Base-by-base conservation (phyloP, 30 jellyfish, hydroid and myxozoan species). In the Turritopsis dohrnii region DNA sequence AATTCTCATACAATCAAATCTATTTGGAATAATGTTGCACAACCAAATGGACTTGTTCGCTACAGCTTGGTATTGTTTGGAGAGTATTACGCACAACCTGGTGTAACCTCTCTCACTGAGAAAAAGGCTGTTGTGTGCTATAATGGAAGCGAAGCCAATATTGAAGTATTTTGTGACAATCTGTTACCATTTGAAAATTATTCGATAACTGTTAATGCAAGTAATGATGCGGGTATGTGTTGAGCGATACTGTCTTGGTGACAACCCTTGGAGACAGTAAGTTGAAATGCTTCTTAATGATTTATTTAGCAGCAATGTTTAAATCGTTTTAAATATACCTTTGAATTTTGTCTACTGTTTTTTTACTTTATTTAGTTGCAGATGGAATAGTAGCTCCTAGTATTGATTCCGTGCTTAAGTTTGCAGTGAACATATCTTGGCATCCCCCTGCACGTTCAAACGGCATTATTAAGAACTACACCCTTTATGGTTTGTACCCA, bases 301-400 rank as follows among this genome's bases (percentile, higher is more conserved):
- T 75, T 75, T 16, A 25, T n/a, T n/a, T n/a, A n/a, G n/a, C n/a
- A n/a, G n/a, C n/a, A n/a, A n/a, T n/a, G n/a, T n/a, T 17, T 60
- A 60, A 60, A 60, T n/a, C n/a, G n/a, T n/a, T n/a, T n/a, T n/a
- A n/a, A n/a, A n/a, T n/a, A 18, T 20, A 26, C 53, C 71, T 8
- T 52, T 81, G n/a, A n/a, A n/a, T n/a, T n/a, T n/a, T n/a, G n/a
- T n/a, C n/a, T n/a, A n/a, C n/a, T n/a, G n/a, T n/a, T n/a, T n/a
- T n/a, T n/a, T n/a, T n/a, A n/a, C n/a, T n/a, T n/a, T n/a, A n/a
- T 79, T 21, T 72, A 94, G 99, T 90, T 73, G 96, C 99, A 65
- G 95, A 94, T 22, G 99, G 99, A 18, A 88, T 94, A 21, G 41
- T 28, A 21, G 26, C 66, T 13, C 96, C 96, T 1, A 18, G 19